Evolutionary conservation across 2,888 invertebrate genomes (phyloP), one percentile per base, ranked within the genome.

Genomic region (Drosophila crucigera): DNA sequence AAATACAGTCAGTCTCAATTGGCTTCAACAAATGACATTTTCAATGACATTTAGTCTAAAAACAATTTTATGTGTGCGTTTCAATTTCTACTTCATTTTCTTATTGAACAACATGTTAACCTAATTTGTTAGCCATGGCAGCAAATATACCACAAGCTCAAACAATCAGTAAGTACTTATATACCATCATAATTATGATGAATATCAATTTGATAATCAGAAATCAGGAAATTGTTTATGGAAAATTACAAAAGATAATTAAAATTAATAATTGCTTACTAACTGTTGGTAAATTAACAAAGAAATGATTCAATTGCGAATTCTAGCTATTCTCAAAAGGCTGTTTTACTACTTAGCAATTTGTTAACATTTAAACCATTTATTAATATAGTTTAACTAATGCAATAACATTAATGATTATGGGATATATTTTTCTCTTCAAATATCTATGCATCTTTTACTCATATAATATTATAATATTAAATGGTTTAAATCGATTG

Each of bases 1-100:
- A 85, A 89, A 87, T 87, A 85, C 88, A 88, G 80, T 87, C 87
- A 89, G 87, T 88, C 87, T 88, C 87, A 89, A 88, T 85, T 88
- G 84, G 88, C 84, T 87, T 87, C 69, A 84, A 84, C 82, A 75
- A 86, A 89, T 89, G 87, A 82, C 87, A 87, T 87, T 89, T 80
- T 76, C 65, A 87, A 87, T 87, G 87, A 56, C 87, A 89, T 85
- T 85, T 72, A 72, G 86, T 86, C 80, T 82, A 83, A 86, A 86
- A 83, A 83, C 80, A 83, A 85, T 86, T 83, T 88, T 76, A 70
- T 84, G 76, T 83, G 84, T 81, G 83, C 83, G 76, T 80, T 50
- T 81, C 72, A 47, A 39, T 30, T 39, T 41, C 30, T 30, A 28
- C 37, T 50, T 49, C 37, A 28, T 49, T 37, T 37, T 50, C 50